Percentiles rank a stretch among this genome's conserved stretches.
These are phyloP conservation scores for Phrynocephalus versicolor DNA, from an alignment of 2,113 vertebrate genomes.

Conservation along the genomic window DNA sequence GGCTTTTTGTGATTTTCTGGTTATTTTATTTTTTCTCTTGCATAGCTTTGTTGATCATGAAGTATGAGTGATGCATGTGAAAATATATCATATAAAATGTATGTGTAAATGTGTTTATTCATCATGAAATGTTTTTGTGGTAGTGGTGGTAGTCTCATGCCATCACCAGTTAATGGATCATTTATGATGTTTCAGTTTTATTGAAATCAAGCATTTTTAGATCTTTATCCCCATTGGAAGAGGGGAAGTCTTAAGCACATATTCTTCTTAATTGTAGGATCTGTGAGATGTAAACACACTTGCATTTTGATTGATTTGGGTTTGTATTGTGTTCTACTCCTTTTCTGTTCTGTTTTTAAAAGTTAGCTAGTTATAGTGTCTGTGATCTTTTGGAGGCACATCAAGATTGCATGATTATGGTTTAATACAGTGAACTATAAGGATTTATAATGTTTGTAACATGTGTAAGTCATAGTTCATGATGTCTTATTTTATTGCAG, in stretches of 20 bases:
- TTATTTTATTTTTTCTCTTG: not conserved
- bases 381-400: not conserved
- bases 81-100: too few species aligned
- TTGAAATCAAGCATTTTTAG: not conserved
- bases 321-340: constrained; percentile 12
- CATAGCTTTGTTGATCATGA: not conserved
- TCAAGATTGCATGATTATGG: not conserved
- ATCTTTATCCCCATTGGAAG: not conserved
- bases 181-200: not conserved
- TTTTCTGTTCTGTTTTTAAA: not conserved
- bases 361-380: not conserved
- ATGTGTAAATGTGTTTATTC: too few species aligned
- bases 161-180: too few species aligned
- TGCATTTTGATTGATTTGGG: constrained; percentile 6
- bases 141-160: not conserved
- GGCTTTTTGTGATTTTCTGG: not conserved
- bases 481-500: constrained; percentile 71
- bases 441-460: not conserved
- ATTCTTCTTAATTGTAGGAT: not conserved
- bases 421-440: not conserved
- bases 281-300: constrained; percentile 5
- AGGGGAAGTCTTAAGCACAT: not conserved
- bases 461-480: constrained; percentile 29
- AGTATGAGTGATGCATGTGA: too few species aligned
- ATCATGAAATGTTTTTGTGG: too few species aligned